These are phyloP conservation scores for Esperia sulphurella DNA, from an alignment of 2,888 invertebrate species.

Conservation along the genomic window DNA sequence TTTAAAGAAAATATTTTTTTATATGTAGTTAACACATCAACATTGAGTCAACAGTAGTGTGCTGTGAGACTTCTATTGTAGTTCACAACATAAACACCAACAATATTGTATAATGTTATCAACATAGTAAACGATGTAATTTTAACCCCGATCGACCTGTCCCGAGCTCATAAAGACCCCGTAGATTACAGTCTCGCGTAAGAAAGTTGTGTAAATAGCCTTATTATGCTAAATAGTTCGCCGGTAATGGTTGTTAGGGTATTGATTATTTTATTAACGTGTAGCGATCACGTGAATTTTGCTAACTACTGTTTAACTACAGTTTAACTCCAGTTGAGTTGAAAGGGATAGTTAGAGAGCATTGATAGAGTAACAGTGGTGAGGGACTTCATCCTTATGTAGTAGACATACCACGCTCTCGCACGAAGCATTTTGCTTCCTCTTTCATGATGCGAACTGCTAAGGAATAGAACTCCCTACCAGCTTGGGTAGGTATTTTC, in stretches of 20 bases:
- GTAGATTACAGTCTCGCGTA: neutral
- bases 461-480: too few species aligned
- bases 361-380: too few species aligned
- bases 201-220: conserved; percentile 12
- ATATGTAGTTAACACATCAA: too few species aligned
- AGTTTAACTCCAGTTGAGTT: neutral
- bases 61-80: too few species aligned
- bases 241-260: conserved; percentile 3
- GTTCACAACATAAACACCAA: too few species aligned
- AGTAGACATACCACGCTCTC: too few species aligned
- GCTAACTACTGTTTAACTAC: neutral
- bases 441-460: too few species aligned
- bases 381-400: too few species aligned
- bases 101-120: neutral
- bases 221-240: conserved; percentile 11
- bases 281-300: neutral
- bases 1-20: too few species aligned
- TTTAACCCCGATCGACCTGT: neutral
- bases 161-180: neutral
- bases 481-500: too few species aligned
- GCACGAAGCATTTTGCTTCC: too few species aligned
- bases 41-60: too few species aligned
- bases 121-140: neutral
- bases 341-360: neutral
- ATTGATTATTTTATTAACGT: conserved; percentile 13